phyloP scores from a whole-genome alignment of 2,113 vertebrate genomes.

The Peromyscus leucopus region DNA sequence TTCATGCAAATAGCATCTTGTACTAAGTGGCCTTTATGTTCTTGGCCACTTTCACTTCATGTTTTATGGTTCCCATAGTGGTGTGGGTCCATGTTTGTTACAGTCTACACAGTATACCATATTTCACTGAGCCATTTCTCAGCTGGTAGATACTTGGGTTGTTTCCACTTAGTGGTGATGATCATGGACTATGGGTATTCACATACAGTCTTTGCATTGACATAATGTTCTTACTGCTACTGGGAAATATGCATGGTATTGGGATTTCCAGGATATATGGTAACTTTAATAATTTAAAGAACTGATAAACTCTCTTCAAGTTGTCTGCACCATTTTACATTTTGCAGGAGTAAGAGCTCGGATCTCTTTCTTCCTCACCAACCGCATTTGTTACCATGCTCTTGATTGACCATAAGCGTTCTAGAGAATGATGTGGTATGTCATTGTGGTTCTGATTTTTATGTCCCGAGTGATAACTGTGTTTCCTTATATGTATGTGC shows the following conservation, averaged over 20 bases:
- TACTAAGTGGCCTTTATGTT: not conserved
- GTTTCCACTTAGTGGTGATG: not conserved
- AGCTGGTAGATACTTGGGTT: not conserved
- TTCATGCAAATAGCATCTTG: not conserved
- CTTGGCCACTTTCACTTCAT: not conserved
- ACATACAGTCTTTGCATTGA: not conserved
- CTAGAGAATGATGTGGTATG: not conserved
- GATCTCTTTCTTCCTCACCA: not conserved
- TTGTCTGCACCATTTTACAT: not conserved
- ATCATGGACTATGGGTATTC: not conserved
- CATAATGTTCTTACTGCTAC: not conserved
- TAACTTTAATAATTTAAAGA: not conserved
- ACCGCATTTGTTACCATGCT: not conserved
- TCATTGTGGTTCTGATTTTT: not conserved
- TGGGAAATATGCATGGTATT: not conserved
- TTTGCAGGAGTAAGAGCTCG: not conserved
- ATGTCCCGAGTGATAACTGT: not conserved
- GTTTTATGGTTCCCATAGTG: not conserved
- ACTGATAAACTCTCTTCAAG: not conserved
- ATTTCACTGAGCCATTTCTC: slow-evolving; percentile 35
- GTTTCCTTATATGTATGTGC: not conserved
- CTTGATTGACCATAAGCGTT: not conserved
- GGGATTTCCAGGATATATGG: not conserved
- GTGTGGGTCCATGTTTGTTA: not conserved
- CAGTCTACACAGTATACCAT: not conserved